phyloP scores from a whole-genome alignment of 2,888 invertebrate species.

The Lycaena phlaeas region DNA sequence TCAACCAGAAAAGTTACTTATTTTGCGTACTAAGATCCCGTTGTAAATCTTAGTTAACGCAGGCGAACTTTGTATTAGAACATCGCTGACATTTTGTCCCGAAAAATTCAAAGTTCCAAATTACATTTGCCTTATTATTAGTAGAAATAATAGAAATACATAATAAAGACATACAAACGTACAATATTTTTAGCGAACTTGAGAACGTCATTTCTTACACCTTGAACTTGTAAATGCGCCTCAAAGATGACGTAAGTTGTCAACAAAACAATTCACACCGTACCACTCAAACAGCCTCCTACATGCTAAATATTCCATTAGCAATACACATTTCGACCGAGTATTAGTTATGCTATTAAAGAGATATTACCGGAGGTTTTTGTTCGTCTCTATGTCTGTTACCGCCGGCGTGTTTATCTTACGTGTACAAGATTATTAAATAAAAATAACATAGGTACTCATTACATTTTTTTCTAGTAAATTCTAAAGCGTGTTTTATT shows the following conservation, averaged over 20 bases:
- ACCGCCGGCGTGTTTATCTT: not conserved
- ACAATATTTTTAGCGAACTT: too few relatives aligned
- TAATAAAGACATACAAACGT: too few relatives aligned
- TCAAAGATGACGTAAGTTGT: constrained; percentile 57
- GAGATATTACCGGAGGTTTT: not conserved
- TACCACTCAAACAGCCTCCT: constrained; percentile 34
- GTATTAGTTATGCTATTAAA: constrained; percentile 6
- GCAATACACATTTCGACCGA: constrained; percentile 12
- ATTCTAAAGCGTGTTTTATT: too few relatives aligned
- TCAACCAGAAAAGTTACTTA: too few relatives aligned
- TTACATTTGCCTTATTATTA: too few relatives aligned
- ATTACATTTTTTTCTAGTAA: too few relatives aligned
- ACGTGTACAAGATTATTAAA: not conserved
- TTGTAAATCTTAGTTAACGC: too few relatives aligned
- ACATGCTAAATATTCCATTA: constrained; percentile 21
- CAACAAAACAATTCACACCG: constrained; percentile 54
- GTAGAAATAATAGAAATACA: too few relatives aligned
- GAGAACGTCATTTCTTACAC: constrained; percentile 17
- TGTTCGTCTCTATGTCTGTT: not conserved
- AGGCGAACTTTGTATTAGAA: too few relatives aligned
- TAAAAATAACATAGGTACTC: not conserved
- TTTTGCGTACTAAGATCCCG: too few relatives aligned
- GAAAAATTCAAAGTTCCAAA: too few relatives aligned
- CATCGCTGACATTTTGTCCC: too few relatives aligned
- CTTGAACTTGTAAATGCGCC: constrained; percentile 58